Evolutionary conservation across 2,888 invertebrate species (phyloP).

Genomic region (Euproctis similis): DNA sequence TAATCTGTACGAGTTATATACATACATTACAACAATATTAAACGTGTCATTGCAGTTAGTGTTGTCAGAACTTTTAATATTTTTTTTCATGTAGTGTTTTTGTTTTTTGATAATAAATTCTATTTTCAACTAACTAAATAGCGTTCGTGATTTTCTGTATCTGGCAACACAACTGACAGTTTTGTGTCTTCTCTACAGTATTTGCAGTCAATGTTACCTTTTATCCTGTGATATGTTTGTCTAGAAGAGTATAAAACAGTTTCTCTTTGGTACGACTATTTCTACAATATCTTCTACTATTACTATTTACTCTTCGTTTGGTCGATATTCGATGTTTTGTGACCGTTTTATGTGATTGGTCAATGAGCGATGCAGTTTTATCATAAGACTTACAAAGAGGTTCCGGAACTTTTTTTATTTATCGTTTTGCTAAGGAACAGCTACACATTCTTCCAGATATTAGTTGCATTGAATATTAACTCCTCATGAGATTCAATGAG

Average conservation of each 20-base stretch:
- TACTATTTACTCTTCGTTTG: constrained; percentile 34
- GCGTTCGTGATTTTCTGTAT: neutral
- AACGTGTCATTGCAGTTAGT: constrained; percentile 10
- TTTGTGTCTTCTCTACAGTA: constrained; percentile 10
- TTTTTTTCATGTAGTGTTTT: no score
- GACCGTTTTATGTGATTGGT: no score
- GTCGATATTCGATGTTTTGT: constrained; percentile 39
- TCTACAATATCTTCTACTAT: constrained; percentile 16
- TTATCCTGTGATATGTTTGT: constrained; percentile 23
- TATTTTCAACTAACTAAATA: no score
- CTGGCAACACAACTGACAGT: constrained; percentile 13
- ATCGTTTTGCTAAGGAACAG: no score
- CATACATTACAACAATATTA: constrained; percentile 1
- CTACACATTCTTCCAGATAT: no score
- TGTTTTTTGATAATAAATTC: no score
- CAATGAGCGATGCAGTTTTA: no score
- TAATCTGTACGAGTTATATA: no score
- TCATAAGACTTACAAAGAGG: no score
- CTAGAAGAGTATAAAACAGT: constrained; percentile 13
- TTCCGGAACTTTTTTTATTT: no score
- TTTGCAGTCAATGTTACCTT: constrained; percentile 19
- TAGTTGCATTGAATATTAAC: no score
- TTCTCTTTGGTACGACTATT: constrained; percentile 20
- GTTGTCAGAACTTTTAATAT: constrained; percentile 9
- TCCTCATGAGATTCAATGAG: no score